phyloP scores from a whole-genome alignment of 2,888 invertebrate genomes.

The Microctonus brassicae region DNA sequence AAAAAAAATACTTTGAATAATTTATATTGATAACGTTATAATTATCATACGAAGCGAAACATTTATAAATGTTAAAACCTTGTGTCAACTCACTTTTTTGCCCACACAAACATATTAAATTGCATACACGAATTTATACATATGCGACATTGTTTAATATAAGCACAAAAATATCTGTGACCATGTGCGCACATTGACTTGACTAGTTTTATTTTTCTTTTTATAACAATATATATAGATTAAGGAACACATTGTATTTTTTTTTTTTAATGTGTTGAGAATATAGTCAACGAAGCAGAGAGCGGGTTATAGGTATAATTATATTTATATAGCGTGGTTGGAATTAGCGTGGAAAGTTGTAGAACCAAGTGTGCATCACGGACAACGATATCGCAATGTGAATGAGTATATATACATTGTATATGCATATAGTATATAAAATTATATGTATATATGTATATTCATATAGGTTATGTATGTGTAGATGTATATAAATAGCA shows the following conservation, averaged over 20 bases:
- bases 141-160: too few relatives aligned
- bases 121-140: too few relatives aligned
- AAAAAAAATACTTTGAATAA: too few relatives aligned
- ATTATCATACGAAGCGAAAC: too few relatives aligned
- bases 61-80: too few relatives aligned
- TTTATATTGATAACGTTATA: too few relatives aligned
- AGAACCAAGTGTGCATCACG: slow-evolving; percentile 9
- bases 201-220: background rate
- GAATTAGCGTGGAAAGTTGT: slow-evolving; percentile 26
- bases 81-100: too few relatives aligned
- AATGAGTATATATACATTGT: background rate
- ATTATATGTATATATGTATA: background rate
- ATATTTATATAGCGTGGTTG: background rate
- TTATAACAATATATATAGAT: background rate
- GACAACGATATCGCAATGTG: slow-evolving; percentile 10
- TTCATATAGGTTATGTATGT: too few relatives aligned
- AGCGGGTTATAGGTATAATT: background rate
- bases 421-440: background rate
- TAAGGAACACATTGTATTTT: slow-evolving; percentile 7
- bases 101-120: too few relatives aligned
- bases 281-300: slow-evolving; percentile 15
- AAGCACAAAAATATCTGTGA: too few relatives aligned
- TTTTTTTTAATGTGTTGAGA: slow-evolving; percentile 1
- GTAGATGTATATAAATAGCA: background rate
- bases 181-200: too few relatives aligned